A percentile compares a stretch with the other conserved stretches of the same genome.
These are phyloP conservation scores for Neopipo cinnamomea DNA, from an alignment of 2,113 vertebrate genomes.

Conservation along the genomic window DNA sequence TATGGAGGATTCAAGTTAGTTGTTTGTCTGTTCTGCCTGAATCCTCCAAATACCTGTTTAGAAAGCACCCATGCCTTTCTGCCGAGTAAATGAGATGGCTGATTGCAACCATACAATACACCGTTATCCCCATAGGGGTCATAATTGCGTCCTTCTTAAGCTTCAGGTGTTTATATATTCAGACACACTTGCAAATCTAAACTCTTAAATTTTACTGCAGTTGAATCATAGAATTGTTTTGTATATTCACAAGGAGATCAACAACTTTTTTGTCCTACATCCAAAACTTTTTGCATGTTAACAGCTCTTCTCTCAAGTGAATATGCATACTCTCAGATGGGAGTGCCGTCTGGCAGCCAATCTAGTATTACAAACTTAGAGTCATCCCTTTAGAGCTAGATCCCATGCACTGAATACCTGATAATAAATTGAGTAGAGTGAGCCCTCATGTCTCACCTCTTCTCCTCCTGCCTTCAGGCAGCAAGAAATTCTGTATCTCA, in stretches of 20 bases:
- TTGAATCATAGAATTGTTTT: background rate
- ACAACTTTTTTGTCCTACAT: background rate
- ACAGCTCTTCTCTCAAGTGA: background rate
- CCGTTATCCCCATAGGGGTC: too few species aligned
- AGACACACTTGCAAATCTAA: background rate
- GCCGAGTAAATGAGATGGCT: background rate
- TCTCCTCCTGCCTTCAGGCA: background rate
- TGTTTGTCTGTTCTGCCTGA: background rate
- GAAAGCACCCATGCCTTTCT: background rate
- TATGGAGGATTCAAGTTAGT: fast-evolving
- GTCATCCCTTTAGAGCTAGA: background rate
- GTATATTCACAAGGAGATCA: background rate
- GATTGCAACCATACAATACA: background rate
- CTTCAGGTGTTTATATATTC: background rate
- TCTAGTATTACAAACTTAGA: background rate
- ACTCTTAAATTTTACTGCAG: background rate
- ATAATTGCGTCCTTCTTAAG: background rate
- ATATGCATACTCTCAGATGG: background rate
- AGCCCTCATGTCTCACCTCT: background rate
- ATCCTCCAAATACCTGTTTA: background rate
- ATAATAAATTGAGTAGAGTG: fast-evolving
- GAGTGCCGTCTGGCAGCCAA: background rate
- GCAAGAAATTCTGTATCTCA: background rate
- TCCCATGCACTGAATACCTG: fast-evolving
- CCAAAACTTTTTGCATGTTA: background rate